phyloP scores from a whole-genome alignment of 2,797 vertebrate species.

The Odontamblyopus lacepedii region DNA sequence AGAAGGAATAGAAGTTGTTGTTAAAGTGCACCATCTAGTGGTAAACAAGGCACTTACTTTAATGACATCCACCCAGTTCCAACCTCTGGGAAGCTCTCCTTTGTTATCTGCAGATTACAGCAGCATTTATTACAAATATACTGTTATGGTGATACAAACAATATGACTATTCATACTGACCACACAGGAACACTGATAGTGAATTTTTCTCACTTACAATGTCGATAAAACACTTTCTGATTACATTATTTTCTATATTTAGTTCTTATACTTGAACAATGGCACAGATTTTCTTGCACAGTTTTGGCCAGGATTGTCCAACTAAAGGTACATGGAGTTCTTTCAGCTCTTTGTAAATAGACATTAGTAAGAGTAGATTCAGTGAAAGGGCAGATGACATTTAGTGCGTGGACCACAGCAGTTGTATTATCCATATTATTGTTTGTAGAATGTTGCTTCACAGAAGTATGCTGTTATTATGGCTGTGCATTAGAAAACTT shows the following conservation, averaged over 20 bases:
- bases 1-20: background rate
- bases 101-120: constrained; percentile 83
- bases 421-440: background rate
- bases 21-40: constrained; percentile 19
- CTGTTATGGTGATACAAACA: background rate
- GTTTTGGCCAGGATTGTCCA: no score
- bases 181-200: background rate
- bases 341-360: no score
- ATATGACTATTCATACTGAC: background rate
- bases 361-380: background rate
- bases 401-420: background rate
- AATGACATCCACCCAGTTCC: constrained; percentile 97
- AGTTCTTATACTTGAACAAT: no score
- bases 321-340: no score
- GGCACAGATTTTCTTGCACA: no score
- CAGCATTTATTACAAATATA: background rate
- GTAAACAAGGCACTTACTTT: constrained; percentile 79
- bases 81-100: constrained; percentile 95
- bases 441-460: no score
- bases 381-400: background rate
- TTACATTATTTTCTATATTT: no score
- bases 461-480: no score
- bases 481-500: no score
- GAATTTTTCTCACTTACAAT: no score
- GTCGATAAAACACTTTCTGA: no score